Base-by-base conservation (phyloP, 2,888 invertebrate species). In the Trachelus troglodyta region DNA sequence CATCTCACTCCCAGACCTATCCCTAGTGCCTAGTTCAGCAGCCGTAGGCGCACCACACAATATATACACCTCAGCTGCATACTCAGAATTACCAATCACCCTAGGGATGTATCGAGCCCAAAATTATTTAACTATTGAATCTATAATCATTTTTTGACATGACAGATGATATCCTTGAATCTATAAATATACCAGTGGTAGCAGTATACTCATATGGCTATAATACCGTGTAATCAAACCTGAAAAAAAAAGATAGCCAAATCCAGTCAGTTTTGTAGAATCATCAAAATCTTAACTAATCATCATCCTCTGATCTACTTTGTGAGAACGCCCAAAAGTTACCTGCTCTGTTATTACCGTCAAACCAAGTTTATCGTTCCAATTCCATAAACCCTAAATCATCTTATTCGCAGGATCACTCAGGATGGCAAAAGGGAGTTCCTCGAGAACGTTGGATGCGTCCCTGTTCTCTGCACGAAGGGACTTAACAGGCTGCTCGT, bases 401-500 rank as follows among this genome's bases (percentile, higher is more conserved):
- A 23, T 56, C 23, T 23, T 56, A 56, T 23, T 56, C 56, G 56
- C 56, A 56, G 56, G 56, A 56, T 56, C 56, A 56, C 56, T 40
- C 56, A 23, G 23, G 9, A 56, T 23, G 56, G 56, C 56, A 23
- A 56, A 56, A 56, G 23, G 56, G 56, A 9, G 9, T 15, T 56
- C 56, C 56, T 56, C 23, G 56, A 56, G 56, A 56, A 56, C 56
- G 56, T 23, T 56, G 33, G 71, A 71, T 76, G 78, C 79, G 74
- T 76, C 74, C 74, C 74, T 78, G 74, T n/a, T 37, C 56, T 69
- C 69, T 69, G 34, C 68, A 74, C 37, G 40, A 37, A 75, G 81
- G 81, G 82, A 82, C 78, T 81, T 79, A 81, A 82, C 80, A 73
- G 30, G 37, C 37, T 31, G 73, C 73, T 74, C 34, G 77, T 34